Base-by-base conservation (phyloP, 1,140 invertebrate species). In the Diplogasteroides magnus region DNA sequence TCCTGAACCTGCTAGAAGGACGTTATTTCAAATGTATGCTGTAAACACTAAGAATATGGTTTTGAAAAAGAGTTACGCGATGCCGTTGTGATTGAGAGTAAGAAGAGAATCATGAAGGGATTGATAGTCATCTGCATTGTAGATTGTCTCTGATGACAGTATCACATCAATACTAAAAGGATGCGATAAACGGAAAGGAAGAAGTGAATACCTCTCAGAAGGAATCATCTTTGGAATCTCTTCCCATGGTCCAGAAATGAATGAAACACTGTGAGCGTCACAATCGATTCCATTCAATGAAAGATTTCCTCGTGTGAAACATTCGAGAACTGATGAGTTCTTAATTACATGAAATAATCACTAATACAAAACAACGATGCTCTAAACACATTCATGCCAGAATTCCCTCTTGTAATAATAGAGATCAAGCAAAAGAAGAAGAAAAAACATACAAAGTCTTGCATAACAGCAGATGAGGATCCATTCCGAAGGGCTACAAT, bases 81-180 rank as follows among this genome's bases (percentile, higher is more conserved):
- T 32, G 31, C 83, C 83, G 64, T 75, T 58, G 37, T 74, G 48
- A 31, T 75, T 68, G 19, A 84, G 73, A 6, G 76, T 62, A 23
- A 55, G 25, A 64, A 74, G 28, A 67, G 78, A 68, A 28, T 78
- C 67, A 60, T 79, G 74, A 2, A 84, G 77, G 37, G 78, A 79
- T n/a, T 55, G 64, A 64, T 83, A 83, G 57, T 77, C 78, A 13
- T 77, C 75, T 56, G 77, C 71, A 69, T 77, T 82, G 71, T 83
- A 83, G 62, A 84, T 84, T 13, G 83, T 84, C 73, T 83, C 83
- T 68, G 83, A 79, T 61, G 82, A 79, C 31, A 84, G 68, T 60
- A 84, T 83, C 2, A 78, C 48, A 72, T 84, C 82, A 76, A 77
- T 83, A 58, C 83, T 84, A 74, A 59, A 82, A 82, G 23, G 28